Evolutionary conservation across 2,797 vertebrate genomes (phyloP).

Genomic region (Cuniculus paca): DNA sequence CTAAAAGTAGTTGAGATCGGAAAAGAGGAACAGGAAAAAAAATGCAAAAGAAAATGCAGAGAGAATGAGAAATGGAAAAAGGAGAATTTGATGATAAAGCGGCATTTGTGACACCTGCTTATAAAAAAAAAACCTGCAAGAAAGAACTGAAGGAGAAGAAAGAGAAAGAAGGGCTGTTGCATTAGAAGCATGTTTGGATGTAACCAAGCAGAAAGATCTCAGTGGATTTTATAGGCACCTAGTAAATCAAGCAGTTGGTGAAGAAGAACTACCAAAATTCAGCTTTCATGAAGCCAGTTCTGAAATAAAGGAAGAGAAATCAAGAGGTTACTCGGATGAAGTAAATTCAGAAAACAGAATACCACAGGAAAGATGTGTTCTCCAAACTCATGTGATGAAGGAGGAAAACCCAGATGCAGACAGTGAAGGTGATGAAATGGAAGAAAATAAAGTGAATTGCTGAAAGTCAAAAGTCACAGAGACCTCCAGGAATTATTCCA

Average conservation of each 20-base stretch:
- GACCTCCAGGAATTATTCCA: slow-evolving; percentile 64
- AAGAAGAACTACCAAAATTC: slow-evolving; percentile 93
- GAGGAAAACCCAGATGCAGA: slow-evolving; percentile 89
- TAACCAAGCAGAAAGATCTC: slow-evolving; percentile 97
- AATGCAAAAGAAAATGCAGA: too few species aligned
- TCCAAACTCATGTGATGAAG: slow-evolving; percentile 72
- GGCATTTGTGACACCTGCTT: too few species aligned
- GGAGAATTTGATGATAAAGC: too few species aligned
- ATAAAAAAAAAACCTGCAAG: too few species aligned
- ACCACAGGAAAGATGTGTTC: not conserved
- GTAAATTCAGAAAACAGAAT: slow-evolving; percentile 74
- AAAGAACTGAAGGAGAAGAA: too few species aligned
- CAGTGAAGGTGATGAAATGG: slow-evolving; percentile 86
- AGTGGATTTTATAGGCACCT: slow-evolving; percentile 98
- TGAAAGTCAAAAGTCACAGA: slow-evolving; percentile 81
- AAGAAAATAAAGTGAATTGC: slow-evolving; percentile 60
- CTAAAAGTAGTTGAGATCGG: too few species aligned
- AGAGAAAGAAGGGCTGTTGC: too few species aligned
- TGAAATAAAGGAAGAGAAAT: too few species aligned
- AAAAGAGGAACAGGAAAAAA: too few species aligned
- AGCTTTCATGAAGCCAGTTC: slow-evolving; percentile 90
- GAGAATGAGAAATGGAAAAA: too few species aligned
- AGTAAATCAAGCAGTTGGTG: slow-evolving; percentile 96
- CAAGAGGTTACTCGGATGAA: slow-evolving; percentile 84
- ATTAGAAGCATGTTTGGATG: slow-evolving; percentile 97